Evolutionary conservation across 2,797 vertebrate genomes (phyloP).

Genomic region (Tangara arthus): DNA sequence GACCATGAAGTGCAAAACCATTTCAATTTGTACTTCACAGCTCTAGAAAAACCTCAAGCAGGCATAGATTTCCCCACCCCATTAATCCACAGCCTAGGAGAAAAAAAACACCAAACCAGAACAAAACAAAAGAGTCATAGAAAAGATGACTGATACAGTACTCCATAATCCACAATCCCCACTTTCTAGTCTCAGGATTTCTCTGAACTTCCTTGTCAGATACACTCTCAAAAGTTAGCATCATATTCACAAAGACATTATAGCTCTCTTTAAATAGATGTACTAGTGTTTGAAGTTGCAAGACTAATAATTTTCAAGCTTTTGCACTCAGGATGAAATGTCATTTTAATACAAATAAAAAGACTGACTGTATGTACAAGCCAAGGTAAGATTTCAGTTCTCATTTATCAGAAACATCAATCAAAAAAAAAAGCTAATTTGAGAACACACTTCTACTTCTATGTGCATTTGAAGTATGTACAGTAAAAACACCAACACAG

Average conservation of each 20-base stretch:
- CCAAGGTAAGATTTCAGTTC: conserved; percentile 73
- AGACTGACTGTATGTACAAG: conserved; percentile 84
- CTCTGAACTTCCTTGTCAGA: conserved; percentile 48
- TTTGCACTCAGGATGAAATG: conserved; percentile 74
- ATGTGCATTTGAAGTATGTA: conserved; percentile 75
- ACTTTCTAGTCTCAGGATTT: conserved; percentile 52
- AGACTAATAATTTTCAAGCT: conserved; percentile 76
- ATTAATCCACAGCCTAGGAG: conserved; percentile 30
- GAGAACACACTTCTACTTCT: conserved; percentile 73
- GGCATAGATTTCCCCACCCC: conserved; percentile 25
- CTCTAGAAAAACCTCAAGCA: conserved; percentile 33
- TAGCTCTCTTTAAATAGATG: conserved; percentile 67
- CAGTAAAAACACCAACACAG: conserved; percentile 70
- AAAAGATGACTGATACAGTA: conserved; percentile 46
- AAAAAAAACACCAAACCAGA: background rate
- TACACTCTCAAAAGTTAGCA: conserved; percentile 42
- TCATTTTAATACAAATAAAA: conserved; percentile 77
- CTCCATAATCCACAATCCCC: conserved; percentile 48
- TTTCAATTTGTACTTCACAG: conserved; percentile 28
- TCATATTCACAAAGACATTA: conserved; percentile 62
- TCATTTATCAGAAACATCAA: conserved; percentile 75
- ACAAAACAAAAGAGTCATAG: background rate
- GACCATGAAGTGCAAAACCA: conserved; percentile 40
- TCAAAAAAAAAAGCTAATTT: conserved; percentile 74
- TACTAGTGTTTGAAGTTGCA: conserved; percentile 68